Conservation (phyloP, 2,797 vertebrate genomes). For the Paramormyrops hopkinsi region DNA sequence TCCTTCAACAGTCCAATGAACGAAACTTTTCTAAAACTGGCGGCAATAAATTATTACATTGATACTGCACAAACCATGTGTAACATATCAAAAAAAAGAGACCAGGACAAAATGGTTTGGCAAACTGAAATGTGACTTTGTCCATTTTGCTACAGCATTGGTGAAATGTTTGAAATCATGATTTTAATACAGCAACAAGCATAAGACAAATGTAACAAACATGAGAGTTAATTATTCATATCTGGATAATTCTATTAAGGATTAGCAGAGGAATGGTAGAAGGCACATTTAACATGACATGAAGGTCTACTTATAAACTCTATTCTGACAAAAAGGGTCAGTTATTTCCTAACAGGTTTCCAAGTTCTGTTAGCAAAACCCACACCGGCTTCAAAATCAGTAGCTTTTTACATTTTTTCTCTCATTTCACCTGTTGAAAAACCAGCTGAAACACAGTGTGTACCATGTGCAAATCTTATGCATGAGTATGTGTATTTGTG, state of each 20-base stretch:
- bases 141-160: neutral
- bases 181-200: slow-evolving; percentile 26
- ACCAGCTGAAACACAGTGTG: slow-evolving; percentile 13
- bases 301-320: slow-evolving; percentile 57
- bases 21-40: neutral
- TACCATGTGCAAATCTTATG: slow-evolving; percentile 1
- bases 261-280: slow-evolving; percentile 66
- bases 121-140: neutral
- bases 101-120: slow-evolving; percentile 16
- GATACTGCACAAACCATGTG: neutral
- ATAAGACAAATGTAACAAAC: slow-evolving; percentile 48
- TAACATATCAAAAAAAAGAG: slow-evolving; percentile 23
- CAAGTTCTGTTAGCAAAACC: slow-evolving; percentile 55
- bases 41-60: neutral
- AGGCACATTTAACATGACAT: slow-evolving; percentile 67
- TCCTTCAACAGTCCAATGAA: neutral
- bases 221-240: slow-evolving; percentile 61
- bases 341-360: slow-evolving; percentile 54
- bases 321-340: slow-evolving; percentile 46
- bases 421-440: neutral
- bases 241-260: slow-evolving; percentile 63
- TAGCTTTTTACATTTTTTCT: neutral
- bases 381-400: slow-evolving; percentile 28
- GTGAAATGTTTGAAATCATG: neutral
- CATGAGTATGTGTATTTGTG: neutral